phyloP scores from a whole-genome alignment of 2,797 vertebrate species.

The Pelobates cultripes region DNA sequence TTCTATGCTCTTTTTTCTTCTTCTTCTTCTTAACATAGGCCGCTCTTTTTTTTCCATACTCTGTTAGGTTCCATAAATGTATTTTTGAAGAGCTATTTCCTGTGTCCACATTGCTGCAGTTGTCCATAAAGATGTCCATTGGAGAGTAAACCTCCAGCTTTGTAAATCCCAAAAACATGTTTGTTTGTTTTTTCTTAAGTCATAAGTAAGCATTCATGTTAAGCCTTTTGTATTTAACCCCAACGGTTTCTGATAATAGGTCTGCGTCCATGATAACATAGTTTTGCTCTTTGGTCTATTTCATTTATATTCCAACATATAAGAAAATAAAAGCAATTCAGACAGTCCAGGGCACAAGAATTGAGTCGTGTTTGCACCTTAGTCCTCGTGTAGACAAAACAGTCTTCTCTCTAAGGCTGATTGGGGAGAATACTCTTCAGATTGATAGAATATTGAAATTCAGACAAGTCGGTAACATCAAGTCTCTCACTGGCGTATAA shows the following conservation, averaged over 20 bases:
- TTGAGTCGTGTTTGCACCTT: conserved; percentile 69
- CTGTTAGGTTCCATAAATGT: conserved; percentile 58
- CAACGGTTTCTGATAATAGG: conserved; percentile 64
- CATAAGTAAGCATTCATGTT: conserved; percentile 56
- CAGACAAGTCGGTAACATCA: conserved; percentile 68
- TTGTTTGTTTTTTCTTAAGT: conserved; percentile 33
- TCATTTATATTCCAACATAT: conserved; percentile 85
- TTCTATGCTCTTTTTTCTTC: conserved; percentile 20
- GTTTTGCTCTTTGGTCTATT: conserved; percentile 98
- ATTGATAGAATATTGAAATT: conserved; percentile 68
- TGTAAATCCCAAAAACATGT: conserved; percentile 64
- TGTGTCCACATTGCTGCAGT: conserved; percentile 58
- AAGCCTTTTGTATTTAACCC: conserved; percentile 57
- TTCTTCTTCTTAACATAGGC: conserved; percentile 53
- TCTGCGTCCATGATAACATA: conserved; percentile 75
- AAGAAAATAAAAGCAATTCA: conserved; percentile 87
- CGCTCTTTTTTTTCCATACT: conserved; percentile 58
- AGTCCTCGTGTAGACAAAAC: conserved; percentile 66
- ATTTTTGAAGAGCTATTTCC: conserved; percentile 62
- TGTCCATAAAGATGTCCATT: conserved; percentile 60
- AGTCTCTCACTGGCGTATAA: conserved; percentile 67
- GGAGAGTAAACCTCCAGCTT: conserved; percentile 60
- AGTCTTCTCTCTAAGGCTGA: conserved; percentile 70
- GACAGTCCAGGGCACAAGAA: conserved; percentile 84
- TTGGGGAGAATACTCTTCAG: conserved; percentile 71